Evolutionary conservation across 2,113 vertebrate species (phyloP).

Genomic region (Hiodon alosoides): DNA sequence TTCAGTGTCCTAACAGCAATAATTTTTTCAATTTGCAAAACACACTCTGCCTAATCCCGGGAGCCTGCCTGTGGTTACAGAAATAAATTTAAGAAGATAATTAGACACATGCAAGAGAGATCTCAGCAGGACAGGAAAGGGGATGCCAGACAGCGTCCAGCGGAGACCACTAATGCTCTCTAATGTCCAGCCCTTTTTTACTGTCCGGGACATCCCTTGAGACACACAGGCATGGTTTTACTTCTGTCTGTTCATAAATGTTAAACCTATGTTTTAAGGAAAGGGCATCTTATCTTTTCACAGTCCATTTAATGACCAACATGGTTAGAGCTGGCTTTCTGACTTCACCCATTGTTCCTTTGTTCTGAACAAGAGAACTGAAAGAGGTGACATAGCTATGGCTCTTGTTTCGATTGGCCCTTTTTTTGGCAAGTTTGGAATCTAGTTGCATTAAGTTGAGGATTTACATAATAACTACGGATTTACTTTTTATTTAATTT

Average conservation of each 20-base stretch:
- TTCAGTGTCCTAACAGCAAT: constrained; percentile 72
- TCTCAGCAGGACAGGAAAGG: constrained; percentile 55
- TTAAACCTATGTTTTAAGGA: constrained; percentile 47
- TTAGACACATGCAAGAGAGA: constrained; percentile 61
- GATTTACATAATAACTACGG: too few relatives aligned
- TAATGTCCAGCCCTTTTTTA: constrained; percentile 33
- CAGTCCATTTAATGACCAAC: constrained; percentile 42
- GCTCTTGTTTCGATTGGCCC: constrained; percentile 8
- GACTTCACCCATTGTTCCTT: constrained; percentile 43
- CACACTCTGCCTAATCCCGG: constrained; percentile 74
- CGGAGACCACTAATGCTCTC: constrained; percentile 49
- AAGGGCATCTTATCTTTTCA: constrained; percentile 45
- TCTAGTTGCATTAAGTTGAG: too few relatives aligned
- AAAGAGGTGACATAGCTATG: constrained; percentile 20
- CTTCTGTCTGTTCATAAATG: constrained; percentile 50
- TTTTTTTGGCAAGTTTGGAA: background rate
- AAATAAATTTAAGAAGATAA: constrained; percentile 83
- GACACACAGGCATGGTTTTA: constrained; percentile 43
- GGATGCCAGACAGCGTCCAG: constrained; percentile 55
- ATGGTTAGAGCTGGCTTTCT: constrained; percentile 48
- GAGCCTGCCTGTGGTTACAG: constrained; percentile 64
- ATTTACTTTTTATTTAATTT: too few relatives aligned
- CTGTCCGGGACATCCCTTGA: constrained; percentile 38
- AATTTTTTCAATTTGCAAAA: constrained; percentile 82
- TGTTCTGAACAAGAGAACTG: constrained; percentile 35